These are phyloP conservation scores for Oncopeltus fasciatus DNA, from an alignment of 1,140 invertebrate genomes.

Conservation along the genomic window DNA sequence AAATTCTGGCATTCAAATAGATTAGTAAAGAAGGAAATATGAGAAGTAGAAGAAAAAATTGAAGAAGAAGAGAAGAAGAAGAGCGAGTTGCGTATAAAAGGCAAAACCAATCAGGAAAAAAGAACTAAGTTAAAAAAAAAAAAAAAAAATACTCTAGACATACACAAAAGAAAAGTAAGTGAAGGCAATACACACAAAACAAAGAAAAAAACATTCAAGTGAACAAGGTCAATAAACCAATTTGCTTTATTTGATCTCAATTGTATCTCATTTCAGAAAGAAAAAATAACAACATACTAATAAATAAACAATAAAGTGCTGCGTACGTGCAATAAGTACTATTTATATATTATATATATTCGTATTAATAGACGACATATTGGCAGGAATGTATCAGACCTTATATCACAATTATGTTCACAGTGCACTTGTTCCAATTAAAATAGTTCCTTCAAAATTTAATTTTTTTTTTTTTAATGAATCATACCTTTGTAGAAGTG, in stretches of 20 bases:
- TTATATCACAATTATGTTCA: slow-evolving; percentile 16
- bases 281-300: slow-evolving; percentile 6
- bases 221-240: slow-evolving; percentile 5
- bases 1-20: neutral
- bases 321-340: slow-evolving; percentile 13
- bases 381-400: slow-evolving; percentile 17
- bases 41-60: slow-evolving; percentile 4
- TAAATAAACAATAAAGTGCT: slow-evolving; percentile 14
- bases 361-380: slow-evolving; percentile 17
- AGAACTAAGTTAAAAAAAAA: neutral
- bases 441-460: neutral
- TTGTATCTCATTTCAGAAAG: slow-evolving; percentile 5
- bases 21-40: neutral
- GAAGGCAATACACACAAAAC: neutral
- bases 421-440: slow-evolving; percentile 14
- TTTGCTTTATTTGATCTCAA: slow-evolving; percentile 4
- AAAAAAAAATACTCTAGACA: neutral
- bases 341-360: slow-evolving; percentile 13
- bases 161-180: neutral
- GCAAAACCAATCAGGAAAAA: neutral
- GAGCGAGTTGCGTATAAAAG: neutral
- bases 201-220: slow-evolving; percentile 4
- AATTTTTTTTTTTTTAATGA: neutral
- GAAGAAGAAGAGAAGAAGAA: neutral
- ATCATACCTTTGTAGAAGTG: neutral